Evolutionary conservation across 2,113 vertebrate species (phyloP), one percentile per base, ranked within the genome.

Genomic region (Geothlypis trichas): DNA sequence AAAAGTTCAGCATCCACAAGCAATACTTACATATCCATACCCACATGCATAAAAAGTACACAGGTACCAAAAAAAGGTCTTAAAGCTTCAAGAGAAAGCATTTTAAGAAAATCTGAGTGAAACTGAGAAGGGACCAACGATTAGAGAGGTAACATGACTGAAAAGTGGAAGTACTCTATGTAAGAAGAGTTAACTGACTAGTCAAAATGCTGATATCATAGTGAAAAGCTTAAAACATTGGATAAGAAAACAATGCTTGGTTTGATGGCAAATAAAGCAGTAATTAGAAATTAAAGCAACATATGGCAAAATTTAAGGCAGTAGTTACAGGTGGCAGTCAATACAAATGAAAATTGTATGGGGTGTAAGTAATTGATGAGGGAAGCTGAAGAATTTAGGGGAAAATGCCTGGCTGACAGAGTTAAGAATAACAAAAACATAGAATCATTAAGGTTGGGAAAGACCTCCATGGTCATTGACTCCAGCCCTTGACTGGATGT

Each of bases 221-320:
- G 41, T 37, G 75, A 71, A 87, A 78, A 75, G 54, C 31, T 78
- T 87, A 62, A 44, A 75, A 22, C 20, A 68, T 35, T 61, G 41
- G 37, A 33, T 87, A 72, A 84, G 66, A 57, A 87, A 80, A 73
- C 63, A 93, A 30, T 73, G 63, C 59, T 83, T 55, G 17, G 10
- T 90, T 80, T 87, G 63, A 69, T 59, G 71, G 59, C 72, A 93
- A 92, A 93, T 66, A 88, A 92, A 93, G n/a, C 35, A 59, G 63
- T 46, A 93, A 93, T 92, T 88, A 86, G 75, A 86, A 94, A 93
- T 71, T 93, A 94, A 93, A 88, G 67, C 33, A 80, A 71, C 80
- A 92, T 88, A 86, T 52, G 55, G 82, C 19, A 92, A 84, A 94
- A 84, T 49, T 30, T 77, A 88, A 93, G 52, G 75, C 59, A 82